Evolutionary conservation across 1,140 invertebrate genomes (phyloP), one percentile per base, ranked within the genome.

Genomic region (Procambarus virginalis): DNA sequence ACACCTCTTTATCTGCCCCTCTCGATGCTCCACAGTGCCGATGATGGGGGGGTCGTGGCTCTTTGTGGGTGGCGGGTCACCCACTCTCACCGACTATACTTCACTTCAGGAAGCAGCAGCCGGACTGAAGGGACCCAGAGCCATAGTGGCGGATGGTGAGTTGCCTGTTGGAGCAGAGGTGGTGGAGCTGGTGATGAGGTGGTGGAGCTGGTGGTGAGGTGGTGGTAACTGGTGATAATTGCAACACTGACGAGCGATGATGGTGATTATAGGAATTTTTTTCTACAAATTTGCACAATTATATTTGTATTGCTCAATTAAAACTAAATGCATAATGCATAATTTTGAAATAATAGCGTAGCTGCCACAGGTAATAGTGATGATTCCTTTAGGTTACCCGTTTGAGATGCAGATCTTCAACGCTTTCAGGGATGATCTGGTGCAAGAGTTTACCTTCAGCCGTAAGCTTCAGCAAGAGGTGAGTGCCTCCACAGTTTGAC

Each of bases 401-500:
- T 58, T 82, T 20, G 80, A 82, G 55, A 60, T 82, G 80, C 80
- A 82, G 80, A 64, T 82, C 55, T 82, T 82, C 80, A 82, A 82
- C 55, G 80, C 80, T n/a, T 82, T 64, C 22, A 82, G 80, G 46
- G 80, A 82, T 55, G 80, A 82, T 34, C 20, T 82, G 4, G 12
- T 82, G 14, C 4, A 34, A 22, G 80, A 82, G n/a, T 82, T 82
- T n/a, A 82, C 80, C 22, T 68, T 82, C 80, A 82, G 80, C 46
- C 51, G 5, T 20, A 46, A 34, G 2, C 80, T 82, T 0, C 80
- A 45, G 49, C 55, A 60, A 8, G 9, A 82, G 80, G 80, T 82
- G 46, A 68, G 51, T 9, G 51, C 51, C 8, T 34, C 34, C 34
- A 34, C 34, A 34, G 34, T 34, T 34, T 34, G 34, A 34, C 34